These are phyloP conservation scores for Tethea ocularis DNA, from an alignment of 2,888 invertebrate genomes.

Conservation along the genomic window DNA sequence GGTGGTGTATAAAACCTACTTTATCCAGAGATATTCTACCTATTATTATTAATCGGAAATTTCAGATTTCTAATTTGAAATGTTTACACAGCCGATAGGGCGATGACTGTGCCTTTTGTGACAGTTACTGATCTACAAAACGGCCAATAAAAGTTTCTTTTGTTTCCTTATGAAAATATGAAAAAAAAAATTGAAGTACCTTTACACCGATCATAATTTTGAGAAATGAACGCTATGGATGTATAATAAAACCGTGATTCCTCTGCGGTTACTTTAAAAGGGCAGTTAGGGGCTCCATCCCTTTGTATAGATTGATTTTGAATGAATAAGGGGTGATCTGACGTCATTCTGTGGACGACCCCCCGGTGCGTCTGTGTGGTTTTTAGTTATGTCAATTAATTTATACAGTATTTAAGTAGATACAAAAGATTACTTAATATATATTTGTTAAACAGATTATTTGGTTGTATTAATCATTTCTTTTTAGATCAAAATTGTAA, in stretches of 20 bases:
- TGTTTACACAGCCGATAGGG: conserved; percentile 73
- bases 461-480: too few relatives aligned
- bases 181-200: conserved; percentile 58
- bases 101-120: conserved; percentile 70
- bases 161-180: conserved; percentile 67
- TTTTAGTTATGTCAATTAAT: neutral
- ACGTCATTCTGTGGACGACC: conserved; percentile 50
- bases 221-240: conserved; percentile 28
- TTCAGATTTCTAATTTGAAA: conserved; percentile 41
- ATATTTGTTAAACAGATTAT: too few relatives aligned
- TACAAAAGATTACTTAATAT: too few relatives aligned
- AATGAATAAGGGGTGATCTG: conserved; percentile 50
- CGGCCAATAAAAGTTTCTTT: conserved; percentile 74
- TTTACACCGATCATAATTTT: conserved; percentile 17
- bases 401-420: neutral
- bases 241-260: conserved; percentile 32
- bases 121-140: conserved; percentile 74
- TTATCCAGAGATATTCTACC: too few relatives aligned
- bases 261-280: conserved; percentile 11
- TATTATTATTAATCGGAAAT: neutral
- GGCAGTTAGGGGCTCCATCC: conserved; percentile 32
- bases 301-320: conserved; percentile 48
- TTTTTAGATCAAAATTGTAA: too few relatives aligned
- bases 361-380: conserved; percentile 39
- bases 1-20: too few relatives aligned